A percentile compares a stretch with the other conserved stretches of the same genome.
These are phyloP conservation scores for Leptura quadrifasciata DNA, from an alignment of 2,888 invertebrate species.

Conservation along the genomic window DNA sequence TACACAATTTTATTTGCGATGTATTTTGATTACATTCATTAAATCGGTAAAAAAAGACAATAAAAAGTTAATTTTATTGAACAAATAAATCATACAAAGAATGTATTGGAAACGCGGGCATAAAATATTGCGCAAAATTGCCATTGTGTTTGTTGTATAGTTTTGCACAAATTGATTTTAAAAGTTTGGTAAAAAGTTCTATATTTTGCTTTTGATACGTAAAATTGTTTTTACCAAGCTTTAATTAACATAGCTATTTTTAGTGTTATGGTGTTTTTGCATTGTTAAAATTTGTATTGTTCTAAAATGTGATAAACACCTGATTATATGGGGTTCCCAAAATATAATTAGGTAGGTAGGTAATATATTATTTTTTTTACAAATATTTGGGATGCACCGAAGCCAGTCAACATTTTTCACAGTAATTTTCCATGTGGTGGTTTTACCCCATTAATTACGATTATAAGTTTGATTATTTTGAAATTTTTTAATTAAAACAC, in stretches of 20 bases:
- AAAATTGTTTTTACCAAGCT: not conserved
- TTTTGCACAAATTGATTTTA: not conserved
- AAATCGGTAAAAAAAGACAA: not conserved
- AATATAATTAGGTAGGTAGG: not conserved
- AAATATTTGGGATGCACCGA: too few relatives aligned
- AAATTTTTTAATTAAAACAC: too few relatives aligned
- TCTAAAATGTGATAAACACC: not conserved
- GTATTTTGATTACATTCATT: not conserved
- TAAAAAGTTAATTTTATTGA: not conserved
- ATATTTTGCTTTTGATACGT: not conserved
- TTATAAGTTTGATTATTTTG: too few relatives aligned
- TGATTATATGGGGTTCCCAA: not conserved
- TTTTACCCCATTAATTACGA: too few relatives aligned
- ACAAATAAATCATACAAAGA: not conserved
- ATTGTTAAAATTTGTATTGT: not conserved
- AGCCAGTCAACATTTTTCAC: too few relatives aligned
- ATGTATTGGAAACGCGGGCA: not conserved
- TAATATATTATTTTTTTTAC: too few relatives aligned
- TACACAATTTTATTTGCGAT: too few relatives aligned
- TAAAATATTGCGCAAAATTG: not conserved
- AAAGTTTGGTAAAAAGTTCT: not conserved
- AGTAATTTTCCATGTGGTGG: too few relatives aligned
- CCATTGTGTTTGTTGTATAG: not conserved
- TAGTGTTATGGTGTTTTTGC: not conserved
- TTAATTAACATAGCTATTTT: not conserved